These are phyloP conservation scores for Hofmannophila pseudospretella DNA, from an alignment of 2,888 invertebrate genomes.

Conservation along the genomic window DNA sequence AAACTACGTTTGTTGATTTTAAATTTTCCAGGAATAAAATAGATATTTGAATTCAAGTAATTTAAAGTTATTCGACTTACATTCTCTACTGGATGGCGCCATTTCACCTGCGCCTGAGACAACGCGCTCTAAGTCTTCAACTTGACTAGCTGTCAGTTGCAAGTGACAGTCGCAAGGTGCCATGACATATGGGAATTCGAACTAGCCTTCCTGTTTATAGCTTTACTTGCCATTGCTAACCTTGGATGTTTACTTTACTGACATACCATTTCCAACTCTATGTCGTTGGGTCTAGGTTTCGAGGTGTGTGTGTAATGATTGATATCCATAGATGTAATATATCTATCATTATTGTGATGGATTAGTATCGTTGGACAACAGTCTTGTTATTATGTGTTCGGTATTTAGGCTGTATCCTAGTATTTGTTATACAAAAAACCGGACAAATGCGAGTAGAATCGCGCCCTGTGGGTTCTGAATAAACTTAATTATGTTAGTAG, in stretches of 20 bases:
- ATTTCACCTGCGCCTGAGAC: constrained; percentile 18
- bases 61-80: no score
- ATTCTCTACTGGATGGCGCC: no score
- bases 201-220: constrained; percentile 25
- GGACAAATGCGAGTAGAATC: no score
- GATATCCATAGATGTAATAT: constrained; percentile 19
- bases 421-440: no score
- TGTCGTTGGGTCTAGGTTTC: constrained; percentile 2
- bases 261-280: constrained; percentile 13
- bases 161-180: constrained; percentile 41
- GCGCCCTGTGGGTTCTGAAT: no score
- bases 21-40: no score
- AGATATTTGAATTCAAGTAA: no score
- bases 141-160: constrained; percentile 14
- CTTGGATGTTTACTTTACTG: constrained; percentile 18
- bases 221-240: constrained; percentile 12
- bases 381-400: constrained; percentile 23
- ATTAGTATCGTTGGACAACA: constrained; percentile 28
- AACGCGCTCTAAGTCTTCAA: constrained; percentile 8
- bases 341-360: constrained; percentile 35
- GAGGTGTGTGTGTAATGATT: constrained; percentile 2
- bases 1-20: no score
- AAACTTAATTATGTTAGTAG: no score
- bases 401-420: no score
- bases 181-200: constrained; percentile 26